phyloP scores from a whole-genome alignment of 2,888 invertebrate species.

The Macaria notata region DNA sequence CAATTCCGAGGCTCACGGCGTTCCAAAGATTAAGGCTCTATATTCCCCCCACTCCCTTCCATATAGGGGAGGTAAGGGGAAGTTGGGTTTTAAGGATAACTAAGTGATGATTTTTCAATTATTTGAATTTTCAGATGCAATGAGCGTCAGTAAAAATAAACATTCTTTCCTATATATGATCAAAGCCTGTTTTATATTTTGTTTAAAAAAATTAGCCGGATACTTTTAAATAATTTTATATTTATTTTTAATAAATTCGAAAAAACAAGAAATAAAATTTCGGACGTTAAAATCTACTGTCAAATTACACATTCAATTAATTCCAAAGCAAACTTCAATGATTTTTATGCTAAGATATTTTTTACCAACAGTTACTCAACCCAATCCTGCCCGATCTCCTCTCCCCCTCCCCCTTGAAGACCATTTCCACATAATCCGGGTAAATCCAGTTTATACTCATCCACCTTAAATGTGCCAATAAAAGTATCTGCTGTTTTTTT shows the following conservation, averaged over 20 bases:
- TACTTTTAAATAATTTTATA: too few species aligned
- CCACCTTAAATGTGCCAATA: constrained; percentile 80
- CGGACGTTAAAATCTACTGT: too few species aligned
- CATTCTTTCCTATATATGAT: too few species aligned
- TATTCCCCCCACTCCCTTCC: constrained; percentile 35
- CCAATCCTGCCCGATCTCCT: constrained; percentile 22
- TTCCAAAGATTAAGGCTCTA: constrained; percentile 73
- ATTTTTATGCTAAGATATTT: too few species aligned
- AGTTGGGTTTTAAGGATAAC: background rate
- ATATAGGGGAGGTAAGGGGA: constrained; percentile 1
- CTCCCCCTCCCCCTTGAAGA: constrained; percentile 44
- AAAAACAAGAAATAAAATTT: too few species aligned
- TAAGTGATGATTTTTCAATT: background rate
- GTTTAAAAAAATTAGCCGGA: too few species aligned
- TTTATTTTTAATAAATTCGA: too few species aligned
- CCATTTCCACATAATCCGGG: constrained; percentile 73
- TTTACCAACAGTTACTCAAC: too few species aligned
- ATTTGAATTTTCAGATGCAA: background rate
- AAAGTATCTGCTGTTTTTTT: constrained; percentile 67
- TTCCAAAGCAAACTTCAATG: too few species aligned
- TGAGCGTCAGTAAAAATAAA: too few species aligned
- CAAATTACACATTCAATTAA: too few species aligned
- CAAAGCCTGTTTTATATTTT: too few species aligned
- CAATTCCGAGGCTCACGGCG: constrained; percentile 74
- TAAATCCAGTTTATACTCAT: constrained; percentile 81